Percentiles rank a stretch among this genome's conserved stretches.
phyloP scores from a whole-genome alignment of 1,140 invertebrate genomes.

The Leguminivora glycinivorella region DNA sequence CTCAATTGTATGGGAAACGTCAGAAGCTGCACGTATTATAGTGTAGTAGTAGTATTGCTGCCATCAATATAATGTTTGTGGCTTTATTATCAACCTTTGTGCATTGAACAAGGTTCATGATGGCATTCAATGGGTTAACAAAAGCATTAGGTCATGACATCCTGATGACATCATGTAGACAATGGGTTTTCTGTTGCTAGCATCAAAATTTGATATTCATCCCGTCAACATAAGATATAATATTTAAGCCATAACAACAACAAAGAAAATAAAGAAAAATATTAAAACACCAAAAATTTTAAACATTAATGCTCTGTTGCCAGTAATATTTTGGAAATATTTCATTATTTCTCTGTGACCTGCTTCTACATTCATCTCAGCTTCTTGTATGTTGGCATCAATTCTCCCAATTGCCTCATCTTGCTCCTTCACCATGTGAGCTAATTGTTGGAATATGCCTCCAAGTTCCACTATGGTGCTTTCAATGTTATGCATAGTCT shows the following conservation, averaged over 20 bases:
- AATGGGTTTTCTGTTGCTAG: no score
- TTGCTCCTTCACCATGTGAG: constrained; percentile 99
- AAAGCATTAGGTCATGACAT: no score
- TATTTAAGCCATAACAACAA: constrained; percentile 92
- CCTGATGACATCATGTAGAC: no score
- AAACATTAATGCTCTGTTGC: constrained; percentile 99
- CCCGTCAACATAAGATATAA: constrained; percentile 4
- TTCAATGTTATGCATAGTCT: constrained; percentile 99
- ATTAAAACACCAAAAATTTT: constrained; percentile 99
- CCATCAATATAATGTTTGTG: no score
- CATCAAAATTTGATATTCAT: no score
- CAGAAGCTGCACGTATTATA: no score
- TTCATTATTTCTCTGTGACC: constrained; percentile 98
- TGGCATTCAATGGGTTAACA: no score
- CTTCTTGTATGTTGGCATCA: constrained; percentile 97
- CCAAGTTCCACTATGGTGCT: constrained; percentile 99
- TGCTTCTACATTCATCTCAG: constrained; percentile 97
- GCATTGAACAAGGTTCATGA: no score
- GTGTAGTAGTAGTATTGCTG: no score
- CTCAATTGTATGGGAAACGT: no score
- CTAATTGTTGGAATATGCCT: constrained; percentile 98
- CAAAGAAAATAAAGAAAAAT: constrained; percentile 99
- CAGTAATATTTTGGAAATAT: constrained; percentile 98
- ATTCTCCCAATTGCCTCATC: constrained; percentile 99
- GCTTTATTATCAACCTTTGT: no score